Evolutionary conservation across 2,888 invertebrate genomes (phyloP).

Genomic region (Galeruca laticollis): DNA sequence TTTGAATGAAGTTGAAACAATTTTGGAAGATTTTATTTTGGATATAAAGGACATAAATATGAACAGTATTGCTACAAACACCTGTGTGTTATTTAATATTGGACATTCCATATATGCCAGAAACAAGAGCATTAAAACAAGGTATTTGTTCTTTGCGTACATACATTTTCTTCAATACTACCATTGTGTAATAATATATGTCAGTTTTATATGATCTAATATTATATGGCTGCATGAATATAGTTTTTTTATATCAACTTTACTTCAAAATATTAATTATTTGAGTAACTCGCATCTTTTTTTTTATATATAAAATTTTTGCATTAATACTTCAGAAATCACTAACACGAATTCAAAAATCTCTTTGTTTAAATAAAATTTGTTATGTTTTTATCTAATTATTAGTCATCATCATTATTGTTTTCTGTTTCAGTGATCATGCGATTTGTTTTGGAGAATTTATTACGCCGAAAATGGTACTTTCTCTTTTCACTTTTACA

Average conservation of each 20-base stretch:
- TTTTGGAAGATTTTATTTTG: slow-evolving; percentile 40
- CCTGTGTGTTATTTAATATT: slow-evolving; percentile 42
- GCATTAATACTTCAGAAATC: too few species aligned
- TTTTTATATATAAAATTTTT: too few species aligned
- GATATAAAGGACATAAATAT: slow-evolving; percentile 41
- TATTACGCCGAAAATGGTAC: slow-evolving; percentile 35
- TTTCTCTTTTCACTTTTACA: slow-evolving; percentile 34
- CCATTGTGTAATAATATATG: too few species aligned
- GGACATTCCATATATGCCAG: slow-evolving; percentile 41
- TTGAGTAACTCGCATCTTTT: too few species aligned
- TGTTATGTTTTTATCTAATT: background rate
- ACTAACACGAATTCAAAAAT: too few species aligned
- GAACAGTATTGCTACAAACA: slow-evolving; percentile 46
- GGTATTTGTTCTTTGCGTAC: slow-evolving; percentile 32
- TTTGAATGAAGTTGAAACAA: slow-evolving; percentile 31
- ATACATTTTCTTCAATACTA: too few species aligned
- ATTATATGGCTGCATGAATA: too few species aligned
- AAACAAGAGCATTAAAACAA: slow-evolving; percentile 43
- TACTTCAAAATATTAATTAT: too few species aligned
- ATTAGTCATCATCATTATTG: background rate
- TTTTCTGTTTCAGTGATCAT: slow-evolving; percentile 37
- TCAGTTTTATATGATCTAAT: too few species aligned
- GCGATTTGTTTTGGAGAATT: slow-evolving; percentile 43
- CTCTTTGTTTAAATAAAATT: too few species aligned
- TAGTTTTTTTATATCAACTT: too few species aligned